Evolutionary conservation across 2,113 vertebrate genomes (phyloP), one percentile per base, ranked within the genome.

Genomic region (Entomyzon cyanotis): DNA sequence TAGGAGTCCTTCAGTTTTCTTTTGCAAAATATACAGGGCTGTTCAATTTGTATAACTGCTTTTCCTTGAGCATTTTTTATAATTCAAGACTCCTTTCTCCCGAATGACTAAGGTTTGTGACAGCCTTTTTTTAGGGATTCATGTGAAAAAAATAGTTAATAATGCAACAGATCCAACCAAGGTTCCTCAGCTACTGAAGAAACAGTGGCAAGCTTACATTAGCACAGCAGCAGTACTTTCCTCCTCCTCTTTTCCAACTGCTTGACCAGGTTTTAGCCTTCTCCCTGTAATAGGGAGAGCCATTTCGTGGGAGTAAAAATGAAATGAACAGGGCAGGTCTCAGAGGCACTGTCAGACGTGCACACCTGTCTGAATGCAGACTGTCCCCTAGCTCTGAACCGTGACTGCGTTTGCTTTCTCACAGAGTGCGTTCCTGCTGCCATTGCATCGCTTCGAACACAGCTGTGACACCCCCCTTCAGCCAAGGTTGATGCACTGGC

Each of bases 401-500:
- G 1, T 0, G 5, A 3, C 39, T 22, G 52, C 25, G 11, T 52
- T 90, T 59, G 53, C 28, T 44, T 63, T 49, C 62, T 39, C 7
- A 44, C 0, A 4, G 14, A 0, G 2, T 4, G 44, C 3, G 4
- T 8, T 78, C 25, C 23, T 4, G 33, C 31, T 67, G 77, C 56
- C 65, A 64, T n/a, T 41, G 69, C 20, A 8, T 8, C 4, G 12
- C 41, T 77, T 10, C 10, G 13, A 73, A 62, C 0, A 0, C 4
- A 53, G 4, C 46, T 35, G 53, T 13, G 63, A 84, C 5, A 2
- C 11, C 16, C 19, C 39, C 24, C 35, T 55, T 74, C 47, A 77
- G 55, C 37, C 56, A 84, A 50, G 64, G 60, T 1, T 53, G 70
- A 35, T 63, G 52, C 65, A 60, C 3, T 24, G 62, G 46, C 50